Evolutionary conservation across 1,140 invertebrate genomes (phyloP).

Genomic region (Druon quercuslanigerum): DNA sequence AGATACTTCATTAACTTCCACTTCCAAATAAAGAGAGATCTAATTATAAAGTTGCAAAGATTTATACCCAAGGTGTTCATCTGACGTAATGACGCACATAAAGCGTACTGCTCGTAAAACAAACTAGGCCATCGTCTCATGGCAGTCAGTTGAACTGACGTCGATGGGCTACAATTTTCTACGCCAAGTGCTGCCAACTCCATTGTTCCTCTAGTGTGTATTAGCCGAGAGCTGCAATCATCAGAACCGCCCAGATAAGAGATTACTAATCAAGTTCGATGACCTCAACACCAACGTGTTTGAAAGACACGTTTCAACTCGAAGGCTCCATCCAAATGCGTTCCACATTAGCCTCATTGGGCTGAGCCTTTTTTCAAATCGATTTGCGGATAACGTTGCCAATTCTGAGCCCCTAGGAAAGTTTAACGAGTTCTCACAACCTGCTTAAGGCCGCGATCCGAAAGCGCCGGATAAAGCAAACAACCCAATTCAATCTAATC

Average conservation of each 20-base stretch:
- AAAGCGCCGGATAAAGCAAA: constrained; percentile 38
- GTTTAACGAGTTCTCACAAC: constrained; percentile 63
- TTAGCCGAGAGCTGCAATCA: constrained; percentile 8
- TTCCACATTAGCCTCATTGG: not conserved
- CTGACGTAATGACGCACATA: constrained; percentile 15
- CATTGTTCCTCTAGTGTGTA: constrained; percentile 42
- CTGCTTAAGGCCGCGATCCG: constrained; percentile 46
- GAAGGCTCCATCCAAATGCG: constrained; percentile 5
- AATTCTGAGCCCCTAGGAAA: constrained; percentile 44
- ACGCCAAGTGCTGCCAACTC: constrained; percentile 11
- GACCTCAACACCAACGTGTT: constrained; percentile 4
- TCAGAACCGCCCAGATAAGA: constrained; percentile 9
- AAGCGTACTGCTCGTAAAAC: constrained; percentile 42
- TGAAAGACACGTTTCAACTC: not conserved
- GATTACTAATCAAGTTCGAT: constrained; percentile 29
- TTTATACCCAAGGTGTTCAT: not conserved
- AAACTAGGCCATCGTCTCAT: constrained; percentile 45
- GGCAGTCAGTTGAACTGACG: constrained; percentile 36
- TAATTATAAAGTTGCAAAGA: not conserved
- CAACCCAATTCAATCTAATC: constrained; percentile 57
- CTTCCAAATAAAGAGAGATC: no score
- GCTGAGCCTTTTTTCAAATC: not conserved
- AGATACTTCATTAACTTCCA: no score
- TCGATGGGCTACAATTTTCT: constrained; percentile 32
- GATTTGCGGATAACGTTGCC: constrained; percentile 4